Evolutionary conservation across 2,888 invertebrate species (phyloP).

Genomic region (Alcis repandata): DNA sequence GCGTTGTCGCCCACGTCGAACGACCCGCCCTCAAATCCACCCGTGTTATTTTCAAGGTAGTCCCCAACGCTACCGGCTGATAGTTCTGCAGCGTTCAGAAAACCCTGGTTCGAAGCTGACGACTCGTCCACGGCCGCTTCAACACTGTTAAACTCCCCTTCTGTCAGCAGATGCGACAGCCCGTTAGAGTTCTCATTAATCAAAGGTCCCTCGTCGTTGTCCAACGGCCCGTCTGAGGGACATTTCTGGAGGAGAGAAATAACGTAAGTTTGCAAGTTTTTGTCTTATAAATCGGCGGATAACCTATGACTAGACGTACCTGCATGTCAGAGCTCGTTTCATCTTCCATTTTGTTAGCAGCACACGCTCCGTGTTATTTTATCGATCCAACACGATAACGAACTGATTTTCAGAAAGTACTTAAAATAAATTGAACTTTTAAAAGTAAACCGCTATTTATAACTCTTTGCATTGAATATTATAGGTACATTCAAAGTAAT

Average conservation of each 20-base stretch:
- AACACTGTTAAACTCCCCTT: conserved; percentile 80
- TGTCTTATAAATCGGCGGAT: conserved; percentile 24
- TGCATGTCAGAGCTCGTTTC: conserved; percentile 78
- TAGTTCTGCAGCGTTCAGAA: conserved; percentile 79
- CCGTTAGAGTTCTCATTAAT: conserved; percentile 83
- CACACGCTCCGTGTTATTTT: neutral
- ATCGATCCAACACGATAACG: conserved; percentile 6
- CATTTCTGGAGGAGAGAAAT: conserved; percentile 70
- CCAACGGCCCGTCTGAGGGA: conserved; percentile 75
- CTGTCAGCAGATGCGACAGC: conserved; percentile 78
- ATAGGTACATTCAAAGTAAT: neutral
- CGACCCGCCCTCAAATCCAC: conserved; percentile 71
- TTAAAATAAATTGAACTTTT: neutral
- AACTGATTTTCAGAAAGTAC: neutral
- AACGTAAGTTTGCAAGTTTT: conserved; percentile 1
- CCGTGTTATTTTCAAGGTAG: conserved; percentile 77
- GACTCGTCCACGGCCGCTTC: conserved; percentile 80
- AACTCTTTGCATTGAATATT: neutral
- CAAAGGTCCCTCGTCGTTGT: conserved; percentile 79
- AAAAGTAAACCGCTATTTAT: neutral
- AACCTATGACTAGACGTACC: conserved; percentile 63
- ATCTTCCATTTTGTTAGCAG: conserved; percentile 60
- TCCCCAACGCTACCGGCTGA: conserved; percentile 82
- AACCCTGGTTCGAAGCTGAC: conserved; percentile 80
- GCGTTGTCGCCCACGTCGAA: conserved; percentile 83